Evolutionary conservation across 1,140 invertebrate species (phyloP).

Genomic region (Nasonia vitripennis): DNA sequence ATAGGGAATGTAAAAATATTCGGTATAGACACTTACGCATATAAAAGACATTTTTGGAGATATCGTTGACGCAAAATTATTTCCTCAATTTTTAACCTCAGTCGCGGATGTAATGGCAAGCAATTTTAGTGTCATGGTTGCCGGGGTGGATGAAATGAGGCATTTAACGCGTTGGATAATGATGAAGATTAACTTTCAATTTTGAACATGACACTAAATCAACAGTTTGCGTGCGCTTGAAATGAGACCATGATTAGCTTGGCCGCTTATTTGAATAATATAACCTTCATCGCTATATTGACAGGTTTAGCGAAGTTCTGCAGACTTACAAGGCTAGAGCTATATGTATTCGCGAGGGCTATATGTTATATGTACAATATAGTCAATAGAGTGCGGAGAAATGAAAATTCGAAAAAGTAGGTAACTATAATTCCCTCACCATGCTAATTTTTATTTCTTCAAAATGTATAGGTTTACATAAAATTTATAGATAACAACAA

Average conservation of each 20-base stretch:
- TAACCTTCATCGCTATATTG: neutral
- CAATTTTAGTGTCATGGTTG: too few relatives aligned
- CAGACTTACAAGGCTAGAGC: neutral
- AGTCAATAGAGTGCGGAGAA: neutral
- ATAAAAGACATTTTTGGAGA: slow-evolving; percentile 48
- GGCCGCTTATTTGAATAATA: too few relatives aligned
- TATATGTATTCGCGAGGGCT: neutral
- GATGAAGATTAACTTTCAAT: too few relatives aligned
- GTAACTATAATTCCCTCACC: neutral
- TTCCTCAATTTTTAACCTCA: neutral
- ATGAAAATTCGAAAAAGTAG: neutral
- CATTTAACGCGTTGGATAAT: too few relatives aligned
- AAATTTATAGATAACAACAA: slow-evolving; percentile 5
- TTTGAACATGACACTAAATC: too few relatives aligned
- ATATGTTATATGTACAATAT: neutral
- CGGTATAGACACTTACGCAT: slow-evolving; percentile 46
- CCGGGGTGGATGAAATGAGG: too few relatives aligned
- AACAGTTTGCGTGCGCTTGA: too few relatives aligned
- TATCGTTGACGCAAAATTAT: neutral
- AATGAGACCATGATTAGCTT: too few relatives aligned
- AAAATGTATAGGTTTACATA: neutral
- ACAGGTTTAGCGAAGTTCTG: neutral
- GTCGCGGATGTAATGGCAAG: neutral
- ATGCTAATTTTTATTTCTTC: neutral
- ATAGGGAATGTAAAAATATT: neutral